Evolutionary conservation across 2,797 vertebrate genomes (phyloP), one percentile per base, ranked within the genome.

Genomic region (Ispidina picta): DNA sequence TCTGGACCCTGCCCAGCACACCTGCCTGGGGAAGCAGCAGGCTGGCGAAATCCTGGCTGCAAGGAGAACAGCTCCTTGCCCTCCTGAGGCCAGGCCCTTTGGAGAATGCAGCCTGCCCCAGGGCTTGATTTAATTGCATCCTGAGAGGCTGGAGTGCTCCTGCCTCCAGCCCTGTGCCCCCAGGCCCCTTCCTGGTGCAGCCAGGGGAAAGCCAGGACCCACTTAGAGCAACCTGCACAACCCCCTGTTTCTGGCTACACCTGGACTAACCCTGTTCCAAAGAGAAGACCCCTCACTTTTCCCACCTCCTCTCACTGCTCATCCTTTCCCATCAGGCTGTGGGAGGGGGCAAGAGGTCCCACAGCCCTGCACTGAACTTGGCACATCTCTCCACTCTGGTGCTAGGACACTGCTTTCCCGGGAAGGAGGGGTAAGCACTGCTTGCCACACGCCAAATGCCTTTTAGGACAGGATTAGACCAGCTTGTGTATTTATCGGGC

Each of bases 101-200:
- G 78, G 93, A 90, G 71, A 52, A 49, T 1, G 4, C 19, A 64
- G 60, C 37, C 39, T 51, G 70, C 89, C 91, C 91, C 10, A 0
- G 84, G 88, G 56, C 69, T 92, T 0, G 6, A 63, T 86, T 94
- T 94, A 95, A 95, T 90, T 89, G 86, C 68, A 76, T 80, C 44
- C 63, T 29, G 19, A 82, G 79, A 83, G 60, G 66, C 29, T 68
- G 89, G 20, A 69, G 52, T 3, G 35, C 55, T 89, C 44, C 63
- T 28, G 18, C 31, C 74, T 79, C 64, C 22, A 31, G 75, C 81
- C 71, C 85, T 9, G 51, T 82, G 88, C 82, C 84, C 62, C 43
- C 76, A 79, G 76, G 81, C 69, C 55, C 51, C 56, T 79, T 49
- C 35, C 33, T 60, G 44, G 44, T 17, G 62, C 77, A 70, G 39